These are phyloP conservation scores for Andrena praecox DNA, from an alignment of 2,888 invertebrate genomes.

Conservation along the genomic window DNA sequence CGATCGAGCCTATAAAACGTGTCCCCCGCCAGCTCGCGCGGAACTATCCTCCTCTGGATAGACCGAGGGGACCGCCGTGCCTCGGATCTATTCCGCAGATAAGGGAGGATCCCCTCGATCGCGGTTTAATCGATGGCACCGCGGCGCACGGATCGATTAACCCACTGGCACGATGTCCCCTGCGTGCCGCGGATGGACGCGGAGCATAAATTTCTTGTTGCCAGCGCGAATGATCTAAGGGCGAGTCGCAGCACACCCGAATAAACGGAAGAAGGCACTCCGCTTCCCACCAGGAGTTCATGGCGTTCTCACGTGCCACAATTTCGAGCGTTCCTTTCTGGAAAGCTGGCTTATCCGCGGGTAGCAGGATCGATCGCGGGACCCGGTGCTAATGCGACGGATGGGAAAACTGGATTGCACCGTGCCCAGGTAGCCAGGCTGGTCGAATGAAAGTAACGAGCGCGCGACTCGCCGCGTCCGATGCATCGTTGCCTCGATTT, in stretches of 20 bases:
- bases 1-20: constrained; percentile 70
- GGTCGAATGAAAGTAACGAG: constrained; percentile 40
- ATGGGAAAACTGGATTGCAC: constrained; percentile 37
- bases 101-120: constrained; percentile 55
- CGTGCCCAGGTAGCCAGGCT: constrained; percentile 18
- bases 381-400: constrained; percentile 41
- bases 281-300: constrained; percentile 57
- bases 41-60: constrained; percentile 37
- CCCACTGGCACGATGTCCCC: not conserved
- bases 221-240: too few species aligned
- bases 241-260: too few species aligned
- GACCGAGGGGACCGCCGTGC: constrained; percentile 26
- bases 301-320: constrained; percentile 62
- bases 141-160: constrained; percentile 46
- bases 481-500: constrained; percentile 55
- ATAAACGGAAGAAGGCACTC: too few species aligned
- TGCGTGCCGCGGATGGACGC: not conserved
- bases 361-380: not conserved
- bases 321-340: constrained; percentile 32
- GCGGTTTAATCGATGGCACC: constrained; percentile 57
- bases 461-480: constrained; percentile 40
- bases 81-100: constrained; percentile 64
- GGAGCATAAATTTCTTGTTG: too few species aligned
- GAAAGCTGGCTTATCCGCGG: not conserved
- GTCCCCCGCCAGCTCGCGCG: constrained; percentile 51